Percentiles rank a stretch among this genome's conserved stretches.
These are phyloP conservation scores for Aurelia coerulea DNA, from an alignment of 30 jellyfish, hydroid and myxozoan genomes.

Conservation along the genomic window DNA sequence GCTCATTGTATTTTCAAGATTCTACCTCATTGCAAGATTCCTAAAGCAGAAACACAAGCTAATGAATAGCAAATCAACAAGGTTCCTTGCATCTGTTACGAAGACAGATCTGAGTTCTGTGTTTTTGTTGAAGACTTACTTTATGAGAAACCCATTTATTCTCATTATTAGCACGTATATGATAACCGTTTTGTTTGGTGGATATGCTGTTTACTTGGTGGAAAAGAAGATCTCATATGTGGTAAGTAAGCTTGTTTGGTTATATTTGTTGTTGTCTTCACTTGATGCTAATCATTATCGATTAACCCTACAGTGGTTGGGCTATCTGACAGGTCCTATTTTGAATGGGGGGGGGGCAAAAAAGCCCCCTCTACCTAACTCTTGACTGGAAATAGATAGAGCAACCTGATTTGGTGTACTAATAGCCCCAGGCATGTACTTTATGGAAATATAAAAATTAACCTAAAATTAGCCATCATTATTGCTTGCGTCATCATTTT, in stretches of 20 bases:
- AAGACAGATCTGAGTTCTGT: constrained; percentile 90
- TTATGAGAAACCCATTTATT: constrained; percentile 86
- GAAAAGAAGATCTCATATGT: constrained; percentile 66
- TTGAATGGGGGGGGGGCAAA: too few relatives aligned
- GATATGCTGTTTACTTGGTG: constrained; percentile 85
- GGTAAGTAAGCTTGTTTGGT: constrained; percentile 61
- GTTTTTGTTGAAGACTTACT: constrained; percentile 86
- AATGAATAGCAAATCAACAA: constrained; percentile 90
- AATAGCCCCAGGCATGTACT: too few relatives aligned
- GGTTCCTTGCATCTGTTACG: constrained; percentile 95
- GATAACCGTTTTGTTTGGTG: constrained; percentile 82
- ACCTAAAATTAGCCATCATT: too few relatives aligned
- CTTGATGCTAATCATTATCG: too few relatives aligned
- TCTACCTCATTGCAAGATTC: constrained; percentile 79
- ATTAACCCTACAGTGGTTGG: too few relatives aligned
- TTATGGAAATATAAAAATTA: too few relatives aligned
- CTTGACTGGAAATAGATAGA: too few relatives aligned
- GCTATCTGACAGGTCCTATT: too few relatives aligned
- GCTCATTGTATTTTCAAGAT: constrained; percentile 77
- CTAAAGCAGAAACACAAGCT: constrained; percentile 89
- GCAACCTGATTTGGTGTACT: too few relatives aligned
- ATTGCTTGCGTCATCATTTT: too few relatives aligned
- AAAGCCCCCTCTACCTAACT: too few relatives aligned
- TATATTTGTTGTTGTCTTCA: not conserved
- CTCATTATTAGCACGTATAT: constrained; percentile 72